These are phyloP conservation scores for Dryas iulia DNA, from an alignment of 1,140 invertebrate species.

Conservation along the genomic window DNA sequence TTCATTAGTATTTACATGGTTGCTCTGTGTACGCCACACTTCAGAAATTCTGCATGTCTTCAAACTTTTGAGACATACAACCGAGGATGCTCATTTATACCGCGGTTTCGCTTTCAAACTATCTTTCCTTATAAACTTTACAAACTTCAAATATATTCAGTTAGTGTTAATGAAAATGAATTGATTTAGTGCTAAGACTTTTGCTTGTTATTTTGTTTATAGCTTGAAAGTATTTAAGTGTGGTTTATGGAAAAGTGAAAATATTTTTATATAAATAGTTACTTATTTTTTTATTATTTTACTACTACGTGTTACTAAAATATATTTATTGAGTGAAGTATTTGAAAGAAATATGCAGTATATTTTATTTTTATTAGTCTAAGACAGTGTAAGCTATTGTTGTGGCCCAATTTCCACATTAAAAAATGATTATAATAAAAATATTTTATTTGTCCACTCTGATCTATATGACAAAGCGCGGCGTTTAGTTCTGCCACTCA, in stretches of 20 bases:
- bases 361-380: no score
- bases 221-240: background rate
- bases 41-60: background rate
- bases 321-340: no score
- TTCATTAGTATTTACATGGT: background rate
- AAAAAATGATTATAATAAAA: no score
- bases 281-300: no score
- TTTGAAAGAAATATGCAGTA: no score
- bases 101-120: background rate
- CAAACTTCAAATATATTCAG: background rate
- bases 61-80: constrained; percentile 3
- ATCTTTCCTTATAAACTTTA: background rate
- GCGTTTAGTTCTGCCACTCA: no score
- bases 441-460: no score
- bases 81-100: background rate
- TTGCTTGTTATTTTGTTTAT: background rate
- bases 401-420: no score
- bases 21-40: background rate
- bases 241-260: background rate
- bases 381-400: no score
- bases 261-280: background rate
- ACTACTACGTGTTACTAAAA: no score
- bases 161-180: background rate
- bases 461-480: no score
- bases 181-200: background rate